Base-by-base conservation (phyloP, 1,140 invertebrate genomes). In the Drosophila rufa region DNA sequence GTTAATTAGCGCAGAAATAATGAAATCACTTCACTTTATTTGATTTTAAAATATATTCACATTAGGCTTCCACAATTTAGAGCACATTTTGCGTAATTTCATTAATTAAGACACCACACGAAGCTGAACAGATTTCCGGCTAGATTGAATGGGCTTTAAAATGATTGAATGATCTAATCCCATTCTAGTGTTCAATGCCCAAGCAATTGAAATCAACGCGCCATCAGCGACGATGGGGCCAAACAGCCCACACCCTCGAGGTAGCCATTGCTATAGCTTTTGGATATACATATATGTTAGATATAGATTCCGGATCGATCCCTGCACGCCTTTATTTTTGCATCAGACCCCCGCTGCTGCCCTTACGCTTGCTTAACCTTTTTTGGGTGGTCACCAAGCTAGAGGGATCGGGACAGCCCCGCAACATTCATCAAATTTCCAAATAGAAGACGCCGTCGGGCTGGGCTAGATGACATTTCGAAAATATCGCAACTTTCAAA, bases 151-250 rank as follows among this genome's bases (percentile, higher is more conserved):
- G 64, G 46, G 48, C 11, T 27, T 73, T 36, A 50, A 70, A 59
- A 59, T 73, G 30, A 73, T 73, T 73, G 46, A 74, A 74, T 74
- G 70, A 73, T 62, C 60, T 70, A 73, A 82, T 81, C 17, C 42
- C 51, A 60, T 89, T 90, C 47, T 91, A 92, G 91, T 85, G 84
- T 91, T 92, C 83, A 92, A 92, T 92, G 91, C 91, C 91, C 67
- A 91, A 64, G 70, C 60, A 71, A 70, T 58, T 92, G 75, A 91
- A 92, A 78, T 84, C 91, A 47, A 92, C 86, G 66, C 73, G 51
- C 55, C 91, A 92, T 81, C 91, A 92, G 68, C 81, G 81, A 78
- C 91, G 91, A 42, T 92, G 91, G 91, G 91, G 86, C 51, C 79
- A 68, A 77, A 78, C 82, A 60, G 76, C 74, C 48, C 77, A 84